Evolutionary conservation across 2,888 invertebrate species (phyloP).

Genomic region (Fragum sueziense): DNA sequence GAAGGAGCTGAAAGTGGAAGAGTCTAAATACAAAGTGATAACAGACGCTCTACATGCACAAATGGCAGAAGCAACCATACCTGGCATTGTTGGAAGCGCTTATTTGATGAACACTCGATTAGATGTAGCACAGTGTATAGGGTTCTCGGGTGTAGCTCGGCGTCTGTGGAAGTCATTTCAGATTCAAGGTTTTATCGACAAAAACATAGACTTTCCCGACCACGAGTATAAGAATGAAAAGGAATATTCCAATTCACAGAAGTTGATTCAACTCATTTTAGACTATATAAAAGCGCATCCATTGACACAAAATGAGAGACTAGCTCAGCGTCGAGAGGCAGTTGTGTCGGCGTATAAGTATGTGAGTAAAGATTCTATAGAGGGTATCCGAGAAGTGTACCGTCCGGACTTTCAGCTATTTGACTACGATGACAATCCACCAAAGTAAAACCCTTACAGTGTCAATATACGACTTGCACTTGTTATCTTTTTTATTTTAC

Average conservation of each 20-base stretch:
- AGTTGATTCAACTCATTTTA: background rate
- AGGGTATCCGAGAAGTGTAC: background rate
- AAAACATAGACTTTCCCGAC: background rate
- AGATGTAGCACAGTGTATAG: background rate
- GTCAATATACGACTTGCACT: no score
- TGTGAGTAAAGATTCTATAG: background rate
- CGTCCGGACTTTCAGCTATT: background rate
- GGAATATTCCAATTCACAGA: background rate
- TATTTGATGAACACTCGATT: no score
- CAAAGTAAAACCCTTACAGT: background rate
- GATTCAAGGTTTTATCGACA: slow-evolving; percentile 1
- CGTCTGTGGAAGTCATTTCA: background rate
- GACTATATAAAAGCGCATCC: background rate
- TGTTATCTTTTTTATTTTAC: no score
- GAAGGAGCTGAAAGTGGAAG: background rate
- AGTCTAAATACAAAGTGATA: background rate
- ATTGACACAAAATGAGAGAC: background rate
- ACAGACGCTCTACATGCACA: background rate
- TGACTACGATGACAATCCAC: slow-evolving; percentile 1
- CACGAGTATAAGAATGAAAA: background rate
- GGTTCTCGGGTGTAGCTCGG: background rate
- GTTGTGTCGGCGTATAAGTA: background rate
- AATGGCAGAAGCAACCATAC: background rate
- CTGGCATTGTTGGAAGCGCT: no score
- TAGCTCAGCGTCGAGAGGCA: no score